Evolutionary conservation across 2,113 vertebrate species (phyloP).

Genomic region (Hippocampus zosterae): DNA sequence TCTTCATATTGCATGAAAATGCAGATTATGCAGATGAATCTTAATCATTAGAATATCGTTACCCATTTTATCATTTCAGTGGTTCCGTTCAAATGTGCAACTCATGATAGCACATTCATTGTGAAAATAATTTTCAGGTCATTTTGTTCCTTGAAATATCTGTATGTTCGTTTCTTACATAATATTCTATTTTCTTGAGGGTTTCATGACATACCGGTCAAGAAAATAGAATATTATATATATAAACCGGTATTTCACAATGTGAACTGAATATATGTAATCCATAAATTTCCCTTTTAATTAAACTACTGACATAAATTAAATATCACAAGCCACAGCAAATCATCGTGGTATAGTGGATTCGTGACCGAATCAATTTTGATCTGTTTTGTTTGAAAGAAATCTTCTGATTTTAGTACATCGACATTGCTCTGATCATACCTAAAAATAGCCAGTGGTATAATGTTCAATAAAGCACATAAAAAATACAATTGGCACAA

Average conservation of each 20-base stretch:
- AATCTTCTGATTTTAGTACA: not conserved
- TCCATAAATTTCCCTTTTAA: not conserved
- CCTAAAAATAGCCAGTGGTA: slow-evolving; percentile 25
- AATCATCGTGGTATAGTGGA: not conserved
- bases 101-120: not conserved
- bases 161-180: no score
- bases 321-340: not conserved
- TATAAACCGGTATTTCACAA: no score
- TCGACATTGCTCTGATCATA: slow-evolving; percentile 18
- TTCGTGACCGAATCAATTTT: not conserved
- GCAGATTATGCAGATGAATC: not conserved
- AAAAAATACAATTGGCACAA: slow-evolving; percentile 25
- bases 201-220: no score
- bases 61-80: no score
- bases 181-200: no score
- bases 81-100: no score
- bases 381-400: not conserved
- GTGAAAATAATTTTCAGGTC: not conserved
- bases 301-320: not conserved
- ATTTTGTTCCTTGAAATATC: not conserved
- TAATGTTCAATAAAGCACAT: slow-evolving; percentile 27
- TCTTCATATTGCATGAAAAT: not conserved
- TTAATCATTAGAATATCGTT: no score
- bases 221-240: no score
- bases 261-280: no score